A percentile compares a stretch with the other conserved stretches of the same genome.
These are phyloP conservation scores for Macrosiphum euphorbiae DNA, from an alignment of 2,888 invertebrate genomes.

Conservation along the genomic window DNA sequence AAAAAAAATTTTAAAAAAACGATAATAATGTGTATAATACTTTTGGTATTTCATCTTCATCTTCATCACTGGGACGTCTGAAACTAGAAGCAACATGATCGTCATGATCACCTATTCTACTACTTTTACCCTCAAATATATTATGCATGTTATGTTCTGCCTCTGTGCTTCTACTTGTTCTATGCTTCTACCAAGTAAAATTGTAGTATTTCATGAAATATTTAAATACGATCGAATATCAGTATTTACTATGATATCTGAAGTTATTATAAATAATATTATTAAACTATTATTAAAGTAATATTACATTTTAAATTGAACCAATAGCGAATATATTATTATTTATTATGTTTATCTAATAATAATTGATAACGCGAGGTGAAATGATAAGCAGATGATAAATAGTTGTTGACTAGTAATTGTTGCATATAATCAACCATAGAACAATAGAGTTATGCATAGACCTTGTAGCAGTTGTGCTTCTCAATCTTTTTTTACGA, in stretches of 20 bases:
- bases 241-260: neutral
- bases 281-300: too few relatives aligned
- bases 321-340: neutral
- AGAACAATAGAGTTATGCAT: too few relatives aligned
- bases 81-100: neutral
- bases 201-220: neutral
- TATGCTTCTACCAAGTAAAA: neutral
- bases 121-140: neutral
- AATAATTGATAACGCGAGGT: neutral
- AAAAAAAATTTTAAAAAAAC: neutral
- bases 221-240: neutral
- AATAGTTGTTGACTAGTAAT: neutral
- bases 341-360: neutral
- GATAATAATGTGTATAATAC: neutral
- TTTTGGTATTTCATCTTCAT: neutral
- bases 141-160: neutral
- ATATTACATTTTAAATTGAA: neutral
- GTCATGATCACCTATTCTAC: neutral
- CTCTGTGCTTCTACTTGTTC: neutral
- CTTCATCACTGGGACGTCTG: neutral
- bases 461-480: too few relatives aligned
- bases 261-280: neutral
- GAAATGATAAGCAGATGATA: neutral
- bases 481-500: too few relatives aligned
- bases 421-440: neutral